Conservation (phyloP, 2,113 vertebrate genomes). For the Malurus alboscapulatus region DNA sequence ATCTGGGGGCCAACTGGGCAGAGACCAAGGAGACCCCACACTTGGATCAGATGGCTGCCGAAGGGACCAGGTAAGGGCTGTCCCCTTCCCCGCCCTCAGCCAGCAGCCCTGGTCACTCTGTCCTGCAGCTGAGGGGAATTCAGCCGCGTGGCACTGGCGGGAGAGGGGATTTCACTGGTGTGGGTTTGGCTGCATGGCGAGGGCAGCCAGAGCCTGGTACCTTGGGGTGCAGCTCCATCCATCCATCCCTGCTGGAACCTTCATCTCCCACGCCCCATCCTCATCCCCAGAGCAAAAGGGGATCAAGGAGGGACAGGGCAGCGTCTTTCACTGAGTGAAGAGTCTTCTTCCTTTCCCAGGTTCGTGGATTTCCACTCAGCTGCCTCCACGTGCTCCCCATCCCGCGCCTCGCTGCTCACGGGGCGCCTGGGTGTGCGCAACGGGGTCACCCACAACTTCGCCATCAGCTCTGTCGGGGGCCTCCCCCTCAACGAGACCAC, state of each 20-base stretch:
- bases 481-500: slow-evolving; percentile 91
- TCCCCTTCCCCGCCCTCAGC: neutral
- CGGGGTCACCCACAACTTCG: slow-evolving; percentile 94
- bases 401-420: slow-evolving; percentile 89
- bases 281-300: neutral
- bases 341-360: slow-evolving; percentile 47
- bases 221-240: neutral
- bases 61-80: slow-evolving; percentile 82
- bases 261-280: neutral
- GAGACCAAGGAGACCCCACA: slow-evolving; percentile 77
- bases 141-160: neutral
- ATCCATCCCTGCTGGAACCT: neutral
- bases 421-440: slow-evolving; percentile 89
- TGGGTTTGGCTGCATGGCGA: neutral
- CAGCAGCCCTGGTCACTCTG: neutral
- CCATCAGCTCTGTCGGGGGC: slow-evolving; percentile 80
- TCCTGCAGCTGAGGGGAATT: neutral
- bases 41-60: slow-evolving; percentile 81
- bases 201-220: neutral
- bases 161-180: fast-evolving
- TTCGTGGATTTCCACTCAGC: slow-evolving; percentile 93
- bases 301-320: neutral
- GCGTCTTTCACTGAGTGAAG: neutral
- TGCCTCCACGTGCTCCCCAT: slow-evolving; percentile 93
- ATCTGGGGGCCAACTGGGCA: slow-evolving; percentile 85